Percentiles rank a stretch among this genome's conserved stretches.
Conservation (phyloP, 2,113 vertebrate species). For the Osmerus eperlanus region DNA sequence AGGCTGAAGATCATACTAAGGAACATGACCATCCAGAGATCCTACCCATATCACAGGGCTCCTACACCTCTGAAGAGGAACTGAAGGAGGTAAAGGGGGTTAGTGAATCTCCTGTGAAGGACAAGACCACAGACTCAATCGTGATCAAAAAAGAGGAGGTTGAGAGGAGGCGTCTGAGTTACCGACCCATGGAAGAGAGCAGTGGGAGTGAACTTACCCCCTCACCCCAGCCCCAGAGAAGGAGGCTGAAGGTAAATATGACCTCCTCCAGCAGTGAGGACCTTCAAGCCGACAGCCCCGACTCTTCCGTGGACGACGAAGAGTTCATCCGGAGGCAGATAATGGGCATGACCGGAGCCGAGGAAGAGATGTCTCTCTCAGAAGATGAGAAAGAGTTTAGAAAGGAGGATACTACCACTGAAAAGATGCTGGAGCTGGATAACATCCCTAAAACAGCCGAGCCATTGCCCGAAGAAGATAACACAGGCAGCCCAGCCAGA, state of each 20-base stretch:
- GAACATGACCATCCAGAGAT: conserved; percentile 70
- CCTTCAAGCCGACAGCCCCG: conserved; percentile 73
- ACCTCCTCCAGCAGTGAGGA: conserved; percentile 90
- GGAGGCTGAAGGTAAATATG: conserved; percentile 70
- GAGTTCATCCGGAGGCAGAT: conserved; percentile 91
- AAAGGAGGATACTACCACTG: conserved; percentile 43
- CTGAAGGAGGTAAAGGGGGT: conserved; percentile 60
- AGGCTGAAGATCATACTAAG: conserved; percentile 48
- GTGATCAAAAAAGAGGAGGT: conserved; percentile 49
- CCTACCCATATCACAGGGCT: conserved; percentile 70
- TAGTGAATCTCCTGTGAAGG: conserved; percentile 48
- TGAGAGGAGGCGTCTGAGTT: conserved; percentile 75
- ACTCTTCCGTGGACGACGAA: conserved; percentile 85
- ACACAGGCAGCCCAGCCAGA: conserved; percentile 74
- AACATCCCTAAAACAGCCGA: conserved; percentile 64
- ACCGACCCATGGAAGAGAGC: conserved; percentile 77
- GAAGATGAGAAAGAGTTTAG: conserved; percentile 83
- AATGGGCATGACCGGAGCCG: conserved; percentile 84
- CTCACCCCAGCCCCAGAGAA: conserved; percentile 79
- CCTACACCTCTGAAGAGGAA: conserved; percentile 70
- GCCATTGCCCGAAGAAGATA: conserved; percentile 69
- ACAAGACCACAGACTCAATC: conserved; percentile 54
- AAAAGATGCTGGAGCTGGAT: conserved; percentile 63
- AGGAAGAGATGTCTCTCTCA: conserved; percentile 83
- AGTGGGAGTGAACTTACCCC: conserved; percentile 82